These are phyloP conservation scores for Centrocercus urophasianus DNA, from an alignment of 2,113 vertebrate species.

Conservation along the genomic window DNA sequence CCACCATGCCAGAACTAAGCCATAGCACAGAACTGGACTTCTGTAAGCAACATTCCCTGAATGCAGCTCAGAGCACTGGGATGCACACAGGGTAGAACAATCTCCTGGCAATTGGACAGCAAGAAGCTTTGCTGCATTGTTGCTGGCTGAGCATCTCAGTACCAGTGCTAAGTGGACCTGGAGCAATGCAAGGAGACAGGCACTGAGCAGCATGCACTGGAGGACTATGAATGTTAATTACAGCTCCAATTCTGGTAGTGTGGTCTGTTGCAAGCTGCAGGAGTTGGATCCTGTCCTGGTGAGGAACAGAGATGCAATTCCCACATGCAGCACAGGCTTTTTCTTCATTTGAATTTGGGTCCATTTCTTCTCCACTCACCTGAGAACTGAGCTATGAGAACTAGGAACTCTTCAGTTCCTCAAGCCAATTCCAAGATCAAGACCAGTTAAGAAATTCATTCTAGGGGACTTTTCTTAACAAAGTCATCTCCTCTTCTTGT, in stretches of 20 bases:
- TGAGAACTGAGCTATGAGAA: neutral
- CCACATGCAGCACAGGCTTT: neutral
- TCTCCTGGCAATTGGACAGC: neutral
- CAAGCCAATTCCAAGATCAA: neutral
- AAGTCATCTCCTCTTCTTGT: neutral
- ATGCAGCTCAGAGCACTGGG: neutral
- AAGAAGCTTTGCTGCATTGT: neutral
- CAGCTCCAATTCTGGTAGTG: neutral
- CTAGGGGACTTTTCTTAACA: neutral
- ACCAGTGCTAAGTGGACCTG: accelerated
- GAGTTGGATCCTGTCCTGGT: neutral
- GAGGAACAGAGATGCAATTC: neutral
- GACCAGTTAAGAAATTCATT: neutral
- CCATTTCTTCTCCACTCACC: neutral
- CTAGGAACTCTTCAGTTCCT: neutral
- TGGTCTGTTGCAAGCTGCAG: neutral
- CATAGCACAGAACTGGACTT: neutral
- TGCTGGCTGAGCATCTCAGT: neutral
- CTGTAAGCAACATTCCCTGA: neutral
- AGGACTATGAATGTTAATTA: neutral
- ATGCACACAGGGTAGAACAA: neutral
- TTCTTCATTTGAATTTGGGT: neutral
- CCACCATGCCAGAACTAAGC: neutral
- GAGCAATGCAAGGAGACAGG: neutral
- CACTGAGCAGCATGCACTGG: neutral